Evolutionary conservation across 2,113 vertebrate genomes (phyloP).

Genomic region (Genyomyrus donnyi): DNA sequence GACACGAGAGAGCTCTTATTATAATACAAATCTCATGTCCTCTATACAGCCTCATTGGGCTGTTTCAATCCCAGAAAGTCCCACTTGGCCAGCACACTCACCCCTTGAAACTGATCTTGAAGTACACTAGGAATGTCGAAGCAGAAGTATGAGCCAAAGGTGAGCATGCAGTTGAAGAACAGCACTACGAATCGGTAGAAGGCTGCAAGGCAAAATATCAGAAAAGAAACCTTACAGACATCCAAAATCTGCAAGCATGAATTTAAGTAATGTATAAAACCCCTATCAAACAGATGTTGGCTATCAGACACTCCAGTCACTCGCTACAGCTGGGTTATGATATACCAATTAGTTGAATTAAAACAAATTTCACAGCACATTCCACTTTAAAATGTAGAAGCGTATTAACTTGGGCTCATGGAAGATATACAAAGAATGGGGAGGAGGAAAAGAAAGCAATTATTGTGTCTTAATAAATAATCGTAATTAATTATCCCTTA

Average conservation of each 20-base stretch:
- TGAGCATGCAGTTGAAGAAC: slow-evolving; percentile 72
- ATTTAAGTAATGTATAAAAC: background rate
- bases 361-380: background rate
- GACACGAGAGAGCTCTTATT: background rate
- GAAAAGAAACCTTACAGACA: background rate
- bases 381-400: background rate
- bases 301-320: background rate
- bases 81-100: slow-evolving; percentile 31
- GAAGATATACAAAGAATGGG: background rate
- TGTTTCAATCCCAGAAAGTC: background rate
- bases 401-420: background rate
- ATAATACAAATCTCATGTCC: background rate
- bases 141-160: slow-evolving; percentile 71
- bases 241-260: background rate
- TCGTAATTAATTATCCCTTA: background rate
- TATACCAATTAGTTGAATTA: background rate
- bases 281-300: background rate
- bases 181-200: slow-evolving; percentile 65
- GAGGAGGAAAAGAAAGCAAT: background rate
- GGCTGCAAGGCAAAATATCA: slow-evolving; percentile 25
- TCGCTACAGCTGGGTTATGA: background rate
- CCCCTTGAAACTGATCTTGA: slow-evolving; percentile 73
- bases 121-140: slow-evolving; percentile 70
- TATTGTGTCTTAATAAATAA: background rate
- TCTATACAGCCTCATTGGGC: background rate